Evolutionary conservation across 2,113 vertebrate genomes (phyloP).

Genomic region (Phrynosoma blainvillii): DNA sequence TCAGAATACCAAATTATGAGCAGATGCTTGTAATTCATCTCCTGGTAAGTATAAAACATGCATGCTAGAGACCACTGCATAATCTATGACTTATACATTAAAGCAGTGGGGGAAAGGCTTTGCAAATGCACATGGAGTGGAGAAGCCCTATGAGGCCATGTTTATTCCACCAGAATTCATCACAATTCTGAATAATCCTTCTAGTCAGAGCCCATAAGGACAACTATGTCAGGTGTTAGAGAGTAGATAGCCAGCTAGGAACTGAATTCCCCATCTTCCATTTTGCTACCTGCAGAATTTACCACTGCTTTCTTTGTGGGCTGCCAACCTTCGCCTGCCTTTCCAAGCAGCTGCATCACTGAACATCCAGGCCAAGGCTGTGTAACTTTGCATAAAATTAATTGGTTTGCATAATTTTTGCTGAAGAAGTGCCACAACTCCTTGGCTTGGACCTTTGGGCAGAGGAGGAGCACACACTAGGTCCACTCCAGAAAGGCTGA

Average conservation of each 20-base stretch:
- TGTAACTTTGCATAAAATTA: neutral
- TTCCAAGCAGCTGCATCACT: too few relatives aligned
- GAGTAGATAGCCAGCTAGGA: neutral
- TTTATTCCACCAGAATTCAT: neutral
- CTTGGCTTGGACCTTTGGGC: neutral
- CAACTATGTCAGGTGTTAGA: neutral
- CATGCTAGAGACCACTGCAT: neutral
- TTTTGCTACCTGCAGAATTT: neutral
- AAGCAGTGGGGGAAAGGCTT: neutral
- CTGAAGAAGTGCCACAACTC: neutral
- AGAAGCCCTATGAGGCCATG: neutral
- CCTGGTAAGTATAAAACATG: neutral
- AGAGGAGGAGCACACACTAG: neutral
- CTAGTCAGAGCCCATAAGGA: neutral
- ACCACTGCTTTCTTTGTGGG: neutral
- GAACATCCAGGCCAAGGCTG: neutral
- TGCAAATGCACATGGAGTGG: neutral
- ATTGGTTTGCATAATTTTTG: neutral
- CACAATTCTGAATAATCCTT: neutral
- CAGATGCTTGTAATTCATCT: neutral
- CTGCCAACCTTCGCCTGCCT: neutral
- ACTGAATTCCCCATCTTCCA: neutral
- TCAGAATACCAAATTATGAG: neutral
- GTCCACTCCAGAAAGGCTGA: neutral
- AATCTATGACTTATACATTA: neutral